Conservation (phyloP, 2,888 invertebrate species). For the Heterodera filipjevi region DNA sequence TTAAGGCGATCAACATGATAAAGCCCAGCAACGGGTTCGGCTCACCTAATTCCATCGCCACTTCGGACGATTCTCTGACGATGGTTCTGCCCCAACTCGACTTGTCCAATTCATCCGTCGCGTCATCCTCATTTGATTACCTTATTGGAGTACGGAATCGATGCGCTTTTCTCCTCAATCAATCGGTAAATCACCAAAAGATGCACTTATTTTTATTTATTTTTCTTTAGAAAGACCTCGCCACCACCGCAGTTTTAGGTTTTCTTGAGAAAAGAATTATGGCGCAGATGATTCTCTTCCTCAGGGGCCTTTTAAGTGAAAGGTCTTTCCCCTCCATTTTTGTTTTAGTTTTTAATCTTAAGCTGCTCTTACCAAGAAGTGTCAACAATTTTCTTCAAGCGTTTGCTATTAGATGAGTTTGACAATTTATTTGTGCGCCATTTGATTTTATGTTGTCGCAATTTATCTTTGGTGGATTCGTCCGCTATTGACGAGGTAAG, state of each 20-base stretch:
- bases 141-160: not conserved
- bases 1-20: conserved; percentile 10
- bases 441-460: conserved; percentile 23
- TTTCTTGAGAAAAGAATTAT: conserved; percentile 12
- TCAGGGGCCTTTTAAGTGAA: conserved; percentile 26
- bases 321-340: conserved; percentile 1
- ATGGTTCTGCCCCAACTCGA: not conserved
- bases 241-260: not conserved
- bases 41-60: not conserved
- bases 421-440: conserved; percentile 7
- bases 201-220: not conserved
- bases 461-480: conserved; percentile 28
- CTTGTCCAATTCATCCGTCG: not conserved
- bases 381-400: conserved; percentile 2
- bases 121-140: conserved; percentile 12
- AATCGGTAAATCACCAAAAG: not conserved
- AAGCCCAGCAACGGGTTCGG: not conserved
- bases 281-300: conserved; percentile 22
- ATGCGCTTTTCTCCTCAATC: conserved; percentile 4
- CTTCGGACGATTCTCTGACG: not conserved
- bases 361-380: conserved; percentile 15
- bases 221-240: conserved; percentile 9
- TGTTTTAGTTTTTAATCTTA: not conserved
- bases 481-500: conserved; percentile 25
- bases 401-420: not conserved